Conservation (phyloP, 2,113 vertebrate species). For the Prochilodus magdalenae region DNA sequence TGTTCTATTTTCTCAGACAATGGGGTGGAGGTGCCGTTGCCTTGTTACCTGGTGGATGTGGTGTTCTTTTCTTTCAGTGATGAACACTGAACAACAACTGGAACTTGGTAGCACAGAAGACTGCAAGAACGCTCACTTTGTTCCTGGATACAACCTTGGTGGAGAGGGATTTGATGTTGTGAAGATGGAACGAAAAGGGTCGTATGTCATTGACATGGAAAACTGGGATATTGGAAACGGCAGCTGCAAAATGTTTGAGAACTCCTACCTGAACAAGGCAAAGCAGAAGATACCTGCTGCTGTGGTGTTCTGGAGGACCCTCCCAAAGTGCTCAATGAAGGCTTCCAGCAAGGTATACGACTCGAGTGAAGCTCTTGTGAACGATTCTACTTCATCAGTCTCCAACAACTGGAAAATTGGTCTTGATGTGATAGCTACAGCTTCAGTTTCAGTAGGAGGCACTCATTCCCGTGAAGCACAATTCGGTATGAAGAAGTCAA, state of each 20-base stretch:
- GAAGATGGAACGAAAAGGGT: slow-evolving; percentile 62
- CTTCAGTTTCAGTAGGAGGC: slow-evolving; percentile 40
- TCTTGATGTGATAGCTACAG: slow-evolving; percentile 51
- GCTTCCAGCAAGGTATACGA: slow-evolving; percentile 52
- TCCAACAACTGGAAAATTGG: slow-evolving; percentile 68
- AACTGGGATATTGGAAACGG: slow-evolving; percentile 49
- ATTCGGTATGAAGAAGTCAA: slow-evolving; percentile 58
- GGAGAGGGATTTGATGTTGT: slow-evolving; percentile 74
- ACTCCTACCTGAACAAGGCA: slow-evolving; percentile 18
- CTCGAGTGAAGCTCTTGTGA: slow-evolving; percentile 63
- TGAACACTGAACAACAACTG: not conserved
- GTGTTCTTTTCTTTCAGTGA: not conserved
- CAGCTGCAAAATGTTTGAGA: slow-evolving; percentile 66
- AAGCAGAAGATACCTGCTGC: slow-evolving; percentile 67
- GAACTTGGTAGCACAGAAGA: slow-evolving; percentile 3
- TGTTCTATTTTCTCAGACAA: slow-evolving; percentile 14
- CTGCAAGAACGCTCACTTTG: slow-evolving; percentile 41
- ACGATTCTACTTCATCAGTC: slow-evolving; percentile 52
- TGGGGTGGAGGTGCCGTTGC: not conserved
- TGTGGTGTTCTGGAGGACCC: slow-evolving; percentile 59
- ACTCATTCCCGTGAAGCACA: slow-evolving; percentile 55
- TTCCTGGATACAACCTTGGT: slow-evolving; percentile 59
- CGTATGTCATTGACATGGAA: slow-evolving; percentile 60
- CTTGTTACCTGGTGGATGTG: slow-evolving; percentile 4
- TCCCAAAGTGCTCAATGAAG: slow-evolving; percentile 44